phyloP scores from a whole-genome alignment of 2,113 vertebrate genomes.

The Acanthisitta chloris region DNA sequence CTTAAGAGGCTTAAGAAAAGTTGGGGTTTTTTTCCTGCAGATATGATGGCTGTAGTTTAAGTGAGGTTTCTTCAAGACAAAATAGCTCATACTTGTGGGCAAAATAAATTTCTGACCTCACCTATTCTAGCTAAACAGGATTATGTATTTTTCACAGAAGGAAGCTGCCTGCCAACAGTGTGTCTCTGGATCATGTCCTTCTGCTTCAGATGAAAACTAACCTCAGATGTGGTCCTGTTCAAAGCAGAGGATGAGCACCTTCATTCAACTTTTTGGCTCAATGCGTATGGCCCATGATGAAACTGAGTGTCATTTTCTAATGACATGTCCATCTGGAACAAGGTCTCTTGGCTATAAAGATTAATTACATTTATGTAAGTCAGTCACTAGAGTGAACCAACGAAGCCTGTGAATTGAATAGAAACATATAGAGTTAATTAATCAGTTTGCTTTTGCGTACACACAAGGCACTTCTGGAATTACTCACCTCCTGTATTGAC shows the following conservation, averaged over 20 bases:
- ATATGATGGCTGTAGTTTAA: neutral
- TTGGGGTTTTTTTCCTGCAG: neutral
- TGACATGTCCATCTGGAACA: neutral
- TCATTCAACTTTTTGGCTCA: neutral
- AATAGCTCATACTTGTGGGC: neutral
- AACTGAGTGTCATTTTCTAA: neutral
- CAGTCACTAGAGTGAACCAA: neutral
- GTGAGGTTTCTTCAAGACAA: neutral
- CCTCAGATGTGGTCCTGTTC: neutral
- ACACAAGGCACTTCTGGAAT: neutral
- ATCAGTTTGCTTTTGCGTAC: slow-evolving; percentile 20
- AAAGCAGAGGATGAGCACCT: neutral
- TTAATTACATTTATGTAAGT: neutral
- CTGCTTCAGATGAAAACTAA: neutral
- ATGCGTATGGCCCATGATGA: neutral
- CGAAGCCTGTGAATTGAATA: neutral
- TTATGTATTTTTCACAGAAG: neutral
- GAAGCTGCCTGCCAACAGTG: fast-evolving
- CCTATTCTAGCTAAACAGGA: neutral
- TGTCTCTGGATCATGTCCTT: neutral
- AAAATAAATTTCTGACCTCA: neutral
- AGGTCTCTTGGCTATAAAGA: neutral
- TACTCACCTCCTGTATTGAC: neutral
- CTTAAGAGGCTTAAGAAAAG: neutral
- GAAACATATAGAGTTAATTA: neutral